Evolutionary conservation across 2,888 invertebrate species (phyloP).

Genomic region (Frankliniella intonsa): DNA sequence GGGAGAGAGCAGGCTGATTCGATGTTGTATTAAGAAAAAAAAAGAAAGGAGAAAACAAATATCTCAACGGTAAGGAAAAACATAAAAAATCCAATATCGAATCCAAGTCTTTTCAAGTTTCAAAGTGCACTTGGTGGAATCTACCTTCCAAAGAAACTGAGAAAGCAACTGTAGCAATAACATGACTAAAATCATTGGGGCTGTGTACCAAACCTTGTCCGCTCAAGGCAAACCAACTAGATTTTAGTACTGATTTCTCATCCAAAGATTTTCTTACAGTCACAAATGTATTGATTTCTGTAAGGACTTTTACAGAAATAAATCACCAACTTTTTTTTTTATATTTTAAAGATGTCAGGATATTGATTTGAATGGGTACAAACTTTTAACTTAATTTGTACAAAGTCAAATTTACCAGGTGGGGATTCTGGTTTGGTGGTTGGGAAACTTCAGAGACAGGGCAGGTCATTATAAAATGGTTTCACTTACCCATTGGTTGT

Average conservation of each 20-base stretch:
- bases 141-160: background rate
- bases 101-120: too few species aligned
- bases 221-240: background rate
- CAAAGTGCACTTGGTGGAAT: too few species aligned
- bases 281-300: background rate
- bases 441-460: background rate
- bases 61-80: too few species aligned
- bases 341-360: background rate
- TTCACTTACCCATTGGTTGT: background rate
- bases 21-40: too few species aligned
- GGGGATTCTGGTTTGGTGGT: background rate
- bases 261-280: conserved; percentile 13
- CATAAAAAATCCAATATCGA: too few species aligned
- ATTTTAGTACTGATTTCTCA: background rate
- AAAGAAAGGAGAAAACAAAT: too few species aligned
- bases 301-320: background rate
- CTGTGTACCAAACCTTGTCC: background rate
- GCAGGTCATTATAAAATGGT: background rate
- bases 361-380: background rate
- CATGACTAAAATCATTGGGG: background rate
- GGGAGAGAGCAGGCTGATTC: too few species aligned
- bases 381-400: background rate
- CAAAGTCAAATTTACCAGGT: background rate
- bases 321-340: background rate
- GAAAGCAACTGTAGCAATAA: background rate